Evolutionary conservation across 1,140 invertebrate genomes (phyloP).

Genomic region (Atopsyche davidsoni): DNA sequence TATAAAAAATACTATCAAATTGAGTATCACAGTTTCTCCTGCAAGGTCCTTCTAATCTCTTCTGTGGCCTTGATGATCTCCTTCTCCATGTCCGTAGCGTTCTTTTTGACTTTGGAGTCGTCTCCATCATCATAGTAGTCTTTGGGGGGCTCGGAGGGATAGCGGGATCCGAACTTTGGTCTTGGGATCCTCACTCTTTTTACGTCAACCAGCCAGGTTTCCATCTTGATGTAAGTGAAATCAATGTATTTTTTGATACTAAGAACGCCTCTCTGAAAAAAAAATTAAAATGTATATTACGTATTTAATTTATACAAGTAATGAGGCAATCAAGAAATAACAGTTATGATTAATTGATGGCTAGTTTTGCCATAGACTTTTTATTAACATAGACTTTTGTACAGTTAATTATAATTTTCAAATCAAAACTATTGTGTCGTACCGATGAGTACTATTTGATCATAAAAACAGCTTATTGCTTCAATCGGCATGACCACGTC

Average conservation of each 20-base stretch:
- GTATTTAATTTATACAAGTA: background rate
- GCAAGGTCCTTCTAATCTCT: slow-evolving; percentile 62
- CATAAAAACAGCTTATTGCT: no score
- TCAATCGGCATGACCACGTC: no score
- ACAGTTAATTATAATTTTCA: no score
- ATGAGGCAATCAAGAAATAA: no score
- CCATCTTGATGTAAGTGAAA: slow-evolving; percentile 59
- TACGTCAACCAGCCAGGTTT: slow-evolving; percentile 75
- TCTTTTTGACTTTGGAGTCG: slow-evolving; percentile 40
- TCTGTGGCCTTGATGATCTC: slow-evolving; percentile 59
- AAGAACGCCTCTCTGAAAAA: background rate
- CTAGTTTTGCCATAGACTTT: no score
- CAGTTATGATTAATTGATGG: no score
- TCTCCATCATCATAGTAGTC: slow-evolving; percentile 54
- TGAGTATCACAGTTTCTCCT: slow-evolving; percentile 64
- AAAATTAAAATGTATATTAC: background rate
- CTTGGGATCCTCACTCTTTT: slow-evolving; percentile 75
- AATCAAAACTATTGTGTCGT: no score
- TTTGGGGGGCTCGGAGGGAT: slow-evolving; percentile 59
- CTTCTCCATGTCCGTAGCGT: slow-evolving; percentile 49
- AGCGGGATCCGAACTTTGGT: slow-evolving; percentile 70
- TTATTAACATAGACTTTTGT: no score
- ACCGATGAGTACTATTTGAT: no score
- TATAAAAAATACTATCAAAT: background rate
- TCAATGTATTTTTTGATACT: no score